phyloP scores from a whole-genome alignment of 2,113 vertebrate species.

The Tauraco erythrolophus region DNA sequence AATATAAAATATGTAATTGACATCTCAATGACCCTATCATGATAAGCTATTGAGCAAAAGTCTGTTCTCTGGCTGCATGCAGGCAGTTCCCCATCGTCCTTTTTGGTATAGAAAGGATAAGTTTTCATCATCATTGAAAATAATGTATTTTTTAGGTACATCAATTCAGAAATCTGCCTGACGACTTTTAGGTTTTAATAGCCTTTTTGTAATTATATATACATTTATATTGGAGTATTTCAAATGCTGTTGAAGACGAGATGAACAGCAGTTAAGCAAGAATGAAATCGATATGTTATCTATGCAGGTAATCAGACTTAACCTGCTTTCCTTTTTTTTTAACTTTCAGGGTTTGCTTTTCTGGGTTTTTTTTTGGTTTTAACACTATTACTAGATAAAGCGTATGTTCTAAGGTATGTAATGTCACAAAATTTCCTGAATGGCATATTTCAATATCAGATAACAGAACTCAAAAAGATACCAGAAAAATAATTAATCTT shows the following conservation, averaged over 20 bases:
- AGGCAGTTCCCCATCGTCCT: not conserved
- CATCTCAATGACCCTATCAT: not conserved
- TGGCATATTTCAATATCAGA: not conserved
- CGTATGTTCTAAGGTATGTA: not conserved
- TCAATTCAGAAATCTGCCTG: not conserved
- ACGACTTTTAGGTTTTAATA: not conserved
- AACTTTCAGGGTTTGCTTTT: not conserved
- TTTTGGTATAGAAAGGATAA: not conserved
- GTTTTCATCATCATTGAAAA: not conserved
- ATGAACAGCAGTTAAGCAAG: not conserved
- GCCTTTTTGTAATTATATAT: not conserved
- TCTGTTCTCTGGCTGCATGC: not conserved
- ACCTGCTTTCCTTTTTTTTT: not conserved
- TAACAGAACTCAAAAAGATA: not conserved
- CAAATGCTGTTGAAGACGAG: not conserved
- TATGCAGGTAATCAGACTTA: not conserved
- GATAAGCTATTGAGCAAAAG: not conserved
- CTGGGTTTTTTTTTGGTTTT: not conserved
- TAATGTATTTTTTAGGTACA: not conserved
- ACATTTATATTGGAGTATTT: not conserved
- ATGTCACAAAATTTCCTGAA: not conserved
- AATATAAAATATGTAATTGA: constrained; percentile 10
- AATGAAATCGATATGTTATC: not conserved
- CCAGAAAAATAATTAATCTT: not conserved
- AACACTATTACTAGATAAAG: not conserved